A percentile compares a stretch with the other conserved stretches of the same genome.
Conservation (phyloP, 2,797 vertebrate species). For the Phoebastria nigripes region DNA sequence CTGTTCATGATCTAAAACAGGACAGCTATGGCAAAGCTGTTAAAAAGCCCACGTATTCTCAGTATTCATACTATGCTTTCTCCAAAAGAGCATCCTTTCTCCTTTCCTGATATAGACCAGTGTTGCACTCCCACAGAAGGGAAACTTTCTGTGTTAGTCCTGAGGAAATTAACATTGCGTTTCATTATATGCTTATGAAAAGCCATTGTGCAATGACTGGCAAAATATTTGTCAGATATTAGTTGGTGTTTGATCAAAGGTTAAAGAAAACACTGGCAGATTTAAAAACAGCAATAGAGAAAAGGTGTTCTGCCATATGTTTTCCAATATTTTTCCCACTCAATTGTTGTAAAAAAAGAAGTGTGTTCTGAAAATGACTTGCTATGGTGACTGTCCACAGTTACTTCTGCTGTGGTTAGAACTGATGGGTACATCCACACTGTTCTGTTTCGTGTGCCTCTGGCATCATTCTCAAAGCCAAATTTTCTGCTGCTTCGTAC, state of each 20-base stretch:
- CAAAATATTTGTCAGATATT: background rate
- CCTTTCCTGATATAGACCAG: background rate
- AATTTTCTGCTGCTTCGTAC: background rate
- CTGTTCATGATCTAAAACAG: background rate
- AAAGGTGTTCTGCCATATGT: background rate
- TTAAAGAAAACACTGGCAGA: background rate
- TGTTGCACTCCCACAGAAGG: background rate
- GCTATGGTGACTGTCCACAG: background rate
- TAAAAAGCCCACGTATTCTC: background rate
- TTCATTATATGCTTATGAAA: background rate
- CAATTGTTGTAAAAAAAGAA: background rate
- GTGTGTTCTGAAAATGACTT: background rate
- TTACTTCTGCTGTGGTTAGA: background rate
- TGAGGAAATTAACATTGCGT: background rate
- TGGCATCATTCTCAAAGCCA: background rate
- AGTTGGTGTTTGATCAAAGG: background rate
- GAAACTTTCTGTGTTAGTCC: background rate
- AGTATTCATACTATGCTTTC: background rate
- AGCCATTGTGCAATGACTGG: background rate
- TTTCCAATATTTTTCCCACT: background rate
- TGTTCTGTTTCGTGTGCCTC: background rate
- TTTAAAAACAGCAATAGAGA: background rate
- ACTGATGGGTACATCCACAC: background rate
- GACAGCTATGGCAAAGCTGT: background rate
- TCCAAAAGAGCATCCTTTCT: slow-evolving; percentile 1